These are phyloP conservation scores for Haliclystus octoradiatus DNA, from an alignment of 30 jellyfish, hydroid and myxozoan species.

Conservation along the genomic window DNA sequence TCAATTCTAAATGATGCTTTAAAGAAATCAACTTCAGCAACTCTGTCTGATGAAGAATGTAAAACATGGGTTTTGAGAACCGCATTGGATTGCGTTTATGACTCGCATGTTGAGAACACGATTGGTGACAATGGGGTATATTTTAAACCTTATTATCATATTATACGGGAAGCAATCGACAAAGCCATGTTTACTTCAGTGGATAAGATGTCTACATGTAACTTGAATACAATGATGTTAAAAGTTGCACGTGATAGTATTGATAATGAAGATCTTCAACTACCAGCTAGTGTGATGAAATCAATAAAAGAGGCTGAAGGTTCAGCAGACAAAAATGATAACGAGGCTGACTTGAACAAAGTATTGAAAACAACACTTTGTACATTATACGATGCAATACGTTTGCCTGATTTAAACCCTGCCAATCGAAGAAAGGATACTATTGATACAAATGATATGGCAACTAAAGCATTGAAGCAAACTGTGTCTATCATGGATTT, in stretches of 20 bases:
- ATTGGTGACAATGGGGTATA: slow-evolving; percentile 40
- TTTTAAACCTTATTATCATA: slow-evolving; percentile 36
- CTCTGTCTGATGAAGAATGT: slow-evolving; percentile 6
- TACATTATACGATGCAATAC: slow-evolving; percentile 43
- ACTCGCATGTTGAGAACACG: slow-evolving; percentile 42
- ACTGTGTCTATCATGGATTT: slow-evolving; percentile 34
- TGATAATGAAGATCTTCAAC: not conserved
- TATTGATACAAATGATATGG: not conserved
- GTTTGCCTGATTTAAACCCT: slow-evolving; percentile 45
- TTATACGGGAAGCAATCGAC: slow-evolving; percentile 37
- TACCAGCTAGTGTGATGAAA: slow-evolving; percentile 9
- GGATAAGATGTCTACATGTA: slow-evolving; percentile 1
- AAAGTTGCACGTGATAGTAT: slow-evolving; percentile 11
- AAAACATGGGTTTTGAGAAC: slow-evolving; percentile 48
- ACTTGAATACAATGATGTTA: slow-evolving; percentile 6
- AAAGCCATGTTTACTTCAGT: slow-evolving; percentile 16
- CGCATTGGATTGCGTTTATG: slow-evolving; percentile 47
- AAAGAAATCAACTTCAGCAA: slow-evolving; percentile 1
- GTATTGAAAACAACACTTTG: slow-evolving; percentile 36
- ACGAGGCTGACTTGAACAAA: slow-evolving; percentile 1
- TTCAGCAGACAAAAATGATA: slow-evolving; percentile 9
- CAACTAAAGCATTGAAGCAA: not conserved
- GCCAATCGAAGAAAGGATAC: slow-evolving; percentile 5
- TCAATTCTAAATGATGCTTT: slow-evolving; percentile 26
- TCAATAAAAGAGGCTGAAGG: slow-evolving; percentile 6